Base-by-base conservation (phyloP, 1,140 invertebrate species). In the Rhynchophorus ferrugineus region DNA sequence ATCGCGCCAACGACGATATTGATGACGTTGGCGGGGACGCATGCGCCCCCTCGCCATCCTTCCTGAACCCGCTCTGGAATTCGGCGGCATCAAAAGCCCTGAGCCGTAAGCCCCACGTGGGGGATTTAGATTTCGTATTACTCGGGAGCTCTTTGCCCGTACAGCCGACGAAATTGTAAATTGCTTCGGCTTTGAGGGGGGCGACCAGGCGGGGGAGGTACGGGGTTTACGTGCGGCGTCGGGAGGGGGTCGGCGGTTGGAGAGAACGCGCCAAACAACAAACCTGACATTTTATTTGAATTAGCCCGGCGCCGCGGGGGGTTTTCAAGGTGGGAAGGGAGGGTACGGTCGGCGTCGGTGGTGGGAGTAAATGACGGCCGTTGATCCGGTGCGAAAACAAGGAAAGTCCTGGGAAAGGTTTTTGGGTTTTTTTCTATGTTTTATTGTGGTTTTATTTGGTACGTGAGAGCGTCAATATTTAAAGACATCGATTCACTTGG, bases 61-160 rank as follows among this genome's bases (percentile, higher is more conserved):
- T 29, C 24, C 24, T 11, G 24, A 29, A 29, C 24, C 24, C 11
- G 11, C 11, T 29, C 24, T 29, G 24, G 33, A 14, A 17, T 21
- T 37, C 19, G 13, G 13, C 33, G 14, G 17, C 45, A 17, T 37
- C 20, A 37, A 37, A 47, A 47, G 33, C 33, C 19, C 19, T 19
- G n/a, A 14, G 11, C 45, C 19, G 29, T 36, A 47, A 17, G 33
- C 20, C 2, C 20, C 21, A 29, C 17, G 21, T 18, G 45, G 45
- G 45, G 45, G 45, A 47, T 47, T 47, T 37, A 34, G 45, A 47
- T 47, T 47, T 37, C 45, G 45, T 19, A 35, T 47, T 47, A 37
- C 17, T 17, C 37, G 17, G 16, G 45, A 19, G 16, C 29, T 7
- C 33, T 16, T 6, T 19, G 8, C 9, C 41, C 11, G 5, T n/a